phyloP scores from a whole-genome alignment of 2,888 invertebrate genomes.

The Hartigia nigra region DNA sequence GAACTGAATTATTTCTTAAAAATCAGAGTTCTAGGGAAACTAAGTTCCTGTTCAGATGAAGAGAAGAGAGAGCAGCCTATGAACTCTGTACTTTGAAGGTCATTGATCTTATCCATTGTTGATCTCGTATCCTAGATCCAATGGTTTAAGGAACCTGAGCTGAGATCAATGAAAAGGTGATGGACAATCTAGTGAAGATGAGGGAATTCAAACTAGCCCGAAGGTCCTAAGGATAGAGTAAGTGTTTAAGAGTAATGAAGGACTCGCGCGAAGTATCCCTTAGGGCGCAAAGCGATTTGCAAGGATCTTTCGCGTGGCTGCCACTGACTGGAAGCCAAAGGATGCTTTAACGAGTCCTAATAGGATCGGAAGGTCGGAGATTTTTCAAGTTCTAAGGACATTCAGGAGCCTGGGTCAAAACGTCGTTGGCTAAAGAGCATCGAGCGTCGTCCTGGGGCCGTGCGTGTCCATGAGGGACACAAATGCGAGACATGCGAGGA shows the following conservation, averaged over 20 bases:
- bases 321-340: conserved; percentile 20
- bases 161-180: background rate
- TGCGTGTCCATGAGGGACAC: conserved; percentile 16
- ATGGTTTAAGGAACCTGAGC: background rate
- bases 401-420: conserved; percentile 35
- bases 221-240: background rate
- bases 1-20: background rate
- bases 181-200: background rate
- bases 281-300: conserved; percentile 9
- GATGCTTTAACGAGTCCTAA: conserved; percentile 40
- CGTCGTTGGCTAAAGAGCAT: conserved; percentile 31
- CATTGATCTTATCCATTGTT: background rate
- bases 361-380: conserved; percentile 34
- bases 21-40: background rate
- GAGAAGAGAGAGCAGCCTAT: background rate
- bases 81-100: background rate
- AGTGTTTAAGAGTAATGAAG: background rate
- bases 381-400: conserved; percentile 14
- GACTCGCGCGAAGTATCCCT: conserved; percentile 10
- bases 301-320: background rate
- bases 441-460: conserved; percentile 11
- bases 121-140: background rate
- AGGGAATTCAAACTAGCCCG: background rate
- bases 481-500: conserved; percentile 27
- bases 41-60: background rate